Conservation (phyloP, 2,113 vertebrate genomes). For the Ammodytes marinus region DNA sequence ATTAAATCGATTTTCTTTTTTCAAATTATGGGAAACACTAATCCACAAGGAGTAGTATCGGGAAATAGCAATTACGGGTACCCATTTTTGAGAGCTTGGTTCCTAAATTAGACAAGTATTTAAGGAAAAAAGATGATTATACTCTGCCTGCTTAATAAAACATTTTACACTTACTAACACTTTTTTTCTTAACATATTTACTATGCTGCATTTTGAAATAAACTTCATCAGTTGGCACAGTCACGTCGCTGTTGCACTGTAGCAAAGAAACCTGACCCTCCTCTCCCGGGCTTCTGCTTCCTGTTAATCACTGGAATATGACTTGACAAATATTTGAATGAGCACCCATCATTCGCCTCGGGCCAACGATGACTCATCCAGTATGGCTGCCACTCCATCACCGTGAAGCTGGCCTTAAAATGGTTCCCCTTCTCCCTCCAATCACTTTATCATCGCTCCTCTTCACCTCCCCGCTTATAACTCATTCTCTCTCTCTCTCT, state of each 20-base stretch:
- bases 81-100: background rate
- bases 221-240: constrained; percentile 49
- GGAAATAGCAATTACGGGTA: background rate
- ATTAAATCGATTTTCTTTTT: constrained; percentile 19
- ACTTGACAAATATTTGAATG: constrained; percentile 71
- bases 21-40: constrained; percentile 4
- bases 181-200: constrained; percentile 14
- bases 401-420: constrained; percentile 43
- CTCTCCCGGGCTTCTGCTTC: constrained; percentile 41
- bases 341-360: constrained; percentile 53
- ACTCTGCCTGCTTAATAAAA: background rate
- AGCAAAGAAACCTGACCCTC: constrained; percentile 38
- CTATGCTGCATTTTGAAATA: constrained; percentile 41
- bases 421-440: constrained; percentile 41
- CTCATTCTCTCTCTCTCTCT: constrained; percentile 33
- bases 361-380: constrained; percentile 72
- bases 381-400: constrained; percentile 75
- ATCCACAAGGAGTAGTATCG: constrained; percentile 3
- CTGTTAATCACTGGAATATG: constrained; percentile 71
- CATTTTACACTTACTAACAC: too few species aligned
- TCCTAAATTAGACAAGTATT: background rate
- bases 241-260: constrained; percentile 31
- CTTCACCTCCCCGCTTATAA: constrained; percentile 51
- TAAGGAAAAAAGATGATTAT: background rate
- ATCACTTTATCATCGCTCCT: constrained; percentile 56